Evolutionary conservation across 2,113 vertebrate genomes (phyloP).

Genomic region (Saiga tatarica): DNA sequence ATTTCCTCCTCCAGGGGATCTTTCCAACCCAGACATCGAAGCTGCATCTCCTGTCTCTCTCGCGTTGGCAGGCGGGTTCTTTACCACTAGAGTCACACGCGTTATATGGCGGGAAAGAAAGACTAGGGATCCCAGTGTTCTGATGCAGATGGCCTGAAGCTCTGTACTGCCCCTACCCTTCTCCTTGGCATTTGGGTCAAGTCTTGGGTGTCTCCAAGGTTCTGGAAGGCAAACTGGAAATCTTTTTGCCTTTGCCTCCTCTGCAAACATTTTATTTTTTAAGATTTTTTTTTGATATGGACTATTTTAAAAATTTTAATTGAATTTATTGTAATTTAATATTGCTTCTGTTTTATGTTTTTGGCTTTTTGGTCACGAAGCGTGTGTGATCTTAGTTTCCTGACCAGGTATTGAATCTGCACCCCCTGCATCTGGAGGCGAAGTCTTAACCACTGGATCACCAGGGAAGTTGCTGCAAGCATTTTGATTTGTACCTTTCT

Average conservation of each 20-base stretch:
- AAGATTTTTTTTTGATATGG: background rate
- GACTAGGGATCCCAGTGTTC: background rate
- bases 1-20: background rate
- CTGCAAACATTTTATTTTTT: background rate
- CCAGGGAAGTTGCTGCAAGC: background rate
- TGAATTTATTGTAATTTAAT: background rate
- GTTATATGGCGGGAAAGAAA: background rate
- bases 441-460: background rate
- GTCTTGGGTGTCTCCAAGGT: background rate
- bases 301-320: background rate
- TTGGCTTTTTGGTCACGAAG: background rate
- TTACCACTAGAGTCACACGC: background rate
- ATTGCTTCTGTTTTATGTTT: background rate
- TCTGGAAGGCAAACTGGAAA: background rate
- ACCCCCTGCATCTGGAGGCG: rapidly evolving
- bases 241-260: background rate
- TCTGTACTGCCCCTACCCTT: background rate
- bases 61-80: background rate
- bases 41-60: background rate
- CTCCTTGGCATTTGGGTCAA: background rate
- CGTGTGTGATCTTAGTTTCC: background rate
- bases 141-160: background rate
- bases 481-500: background rate
- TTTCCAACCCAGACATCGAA: background rate
- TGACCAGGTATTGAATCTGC: rapidly evolving